Conservation (phyloP, 2,888 invertebrate genomes). For the Chesias legatella region DNA sequence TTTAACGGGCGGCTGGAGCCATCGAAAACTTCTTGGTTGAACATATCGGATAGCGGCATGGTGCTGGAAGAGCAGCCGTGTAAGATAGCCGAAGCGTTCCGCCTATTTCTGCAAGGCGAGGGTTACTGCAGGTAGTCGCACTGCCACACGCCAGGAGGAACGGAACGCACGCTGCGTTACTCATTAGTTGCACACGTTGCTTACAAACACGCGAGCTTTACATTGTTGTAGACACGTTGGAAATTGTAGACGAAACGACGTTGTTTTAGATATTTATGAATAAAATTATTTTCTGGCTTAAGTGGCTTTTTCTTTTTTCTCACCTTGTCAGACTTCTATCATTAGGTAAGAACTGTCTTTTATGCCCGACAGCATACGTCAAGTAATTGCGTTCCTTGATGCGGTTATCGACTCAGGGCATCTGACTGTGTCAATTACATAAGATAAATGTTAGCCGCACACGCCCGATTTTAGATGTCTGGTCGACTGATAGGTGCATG, state of each 20-base stretch:
- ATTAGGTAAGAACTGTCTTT: no score
- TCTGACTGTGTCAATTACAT: no score
- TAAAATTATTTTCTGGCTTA: conserved; percentile 73
- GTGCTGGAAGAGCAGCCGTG: conserved; percentile 98
- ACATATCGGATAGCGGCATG: conserved; percentile 99
- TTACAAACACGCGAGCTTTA: conserved; percentile 74
- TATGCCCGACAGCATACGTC: no score
- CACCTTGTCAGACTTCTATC: conserved; percentile 1
- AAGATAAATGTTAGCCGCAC: no score
- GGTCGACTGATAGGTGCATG: no score
- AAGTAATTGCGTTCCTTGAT: no score
- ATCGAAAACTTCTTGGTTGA: conserved; percentile 98
- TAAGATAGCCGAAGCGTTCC: conserved; percentile 97
- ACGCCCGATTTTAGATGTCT: no score
- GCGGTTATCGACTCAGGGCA: no score
- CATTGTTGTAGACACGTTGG: conserved; percentile 71
- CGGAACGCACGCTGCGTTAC: conserved; percentile 51
- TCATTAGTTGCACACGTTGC: conserved; percentile 71
- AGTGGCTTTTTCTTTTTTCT: conserved; percentile 31
- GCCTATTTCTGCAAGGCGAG: conserved; percentile 98
- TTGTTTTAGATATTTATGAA: conserved; percentile 70
- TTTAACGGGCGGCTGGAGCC: conserved; percentile 98
- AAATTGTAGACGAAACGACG: conserved; percentile 64
- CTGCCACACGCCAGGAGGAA: no score
- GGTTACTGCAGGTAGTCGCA: conserved; percentile 91